These are phyloP conservation scores for Chiloscyllium punctatum DNA, from an alignment of 2,797 vertebrate genomes.

Conservation along the genomic window DNA sequence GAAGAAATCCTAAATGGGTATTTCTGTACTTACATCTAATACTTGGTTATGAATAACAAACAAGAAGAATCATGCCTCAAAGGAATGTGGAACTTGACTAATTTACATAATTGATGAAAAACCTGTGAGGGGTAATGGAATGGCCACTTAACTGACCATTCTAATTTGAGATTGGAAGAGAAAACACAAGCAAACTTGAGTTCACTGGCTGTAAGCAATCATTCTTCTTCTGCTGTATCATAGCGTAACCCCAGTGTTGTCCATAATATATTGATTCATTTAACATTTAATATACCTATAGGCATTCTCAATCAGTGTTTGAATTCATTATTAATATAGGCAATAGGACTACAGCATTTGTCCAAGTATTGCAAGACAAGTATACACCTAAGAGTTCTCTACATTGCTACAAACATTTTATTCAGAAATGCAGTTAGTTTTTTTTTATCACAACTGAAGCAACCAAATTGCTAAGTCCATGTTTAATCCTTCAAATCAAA, in stretches of 20 bases:
- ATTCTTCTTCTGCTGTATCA: not conserved
- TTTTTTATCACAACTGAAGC: not conserved
- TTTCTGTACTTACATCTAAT: not conserved
- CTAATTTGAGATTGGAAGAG: not conserved
- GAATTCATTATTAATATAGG: not conserved
- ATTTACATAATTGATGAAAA: not conserved
- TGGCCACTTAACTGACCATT: not conserved
- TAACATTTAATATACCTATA: not conserved
- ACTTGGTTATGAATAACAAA: not conserved
- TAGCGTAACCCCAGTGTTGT: not conserved
- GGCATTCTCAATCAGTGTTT: not conserved
- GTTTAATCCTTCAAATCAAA: not conserved
- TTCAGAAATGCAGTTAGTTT: too few species aligned
- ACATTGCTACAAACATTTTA: not conserved
- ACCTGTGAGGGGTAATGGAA: not conserved
- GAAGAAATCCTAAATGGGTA: not conserved
- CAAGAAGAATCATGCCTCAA: not conserved
- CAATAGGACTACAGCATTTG: not conserved
- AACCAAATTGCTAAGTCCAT: not conserved
- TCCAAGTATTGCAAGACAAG: not conserved
- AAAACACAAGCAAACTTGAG: not conserved
- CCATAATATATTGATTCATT: not conserved
- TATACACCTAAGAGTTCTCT: not conserved
- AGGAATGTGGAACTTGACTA: not conserved
- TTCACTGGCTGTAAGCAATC: not conserved